A percentile compares a stretch with the other conserved stretches of the same genome.
Evolutionary conservation across 2,888 invertebrate species (phyloP).

Genomic region (Drosophila vallismaia): DNA sequence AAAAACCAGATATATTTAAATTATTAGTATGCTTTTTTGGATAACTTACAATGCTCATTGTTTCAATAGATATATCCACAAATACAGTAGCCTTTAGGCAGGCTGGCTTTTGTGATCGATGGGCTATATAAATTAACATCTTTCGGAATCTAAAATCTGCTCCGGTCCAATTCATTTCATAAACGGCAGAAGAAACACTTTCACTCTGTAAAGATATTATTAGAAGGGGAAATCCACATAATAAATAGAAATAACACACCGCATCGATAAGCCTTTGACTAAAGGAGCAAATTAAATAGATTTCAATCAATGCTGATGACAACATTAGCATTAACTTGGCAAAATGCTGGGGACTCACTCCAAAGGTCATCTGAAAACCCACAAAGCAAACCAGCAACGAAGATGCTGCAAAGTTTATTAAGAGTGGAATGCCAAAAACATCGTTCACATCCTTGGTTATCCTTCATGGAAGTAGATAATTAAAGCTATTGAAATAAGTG

Average conservation of each 20-base stretch:
- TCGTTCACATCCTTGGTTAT: conserved; percentile 70
- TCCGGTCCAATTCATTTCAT: conserved; percentile 63
- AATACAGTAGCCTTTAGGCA: conserved; percentile 67
- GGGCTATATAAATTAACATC: conserved; percentile 64
- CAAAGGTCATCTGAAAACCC: conserved; percentile 78
- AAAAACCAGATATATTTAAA: background rate
- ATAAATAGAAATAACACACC: conserved; percentile 48
- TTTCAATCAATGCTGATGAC: conserved; percentile 64
- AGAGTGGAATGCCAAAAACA: conserved; percentile 76
- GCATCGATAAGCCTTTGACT: conserved; percentile 70
- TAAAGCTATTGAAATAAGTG: background rate
- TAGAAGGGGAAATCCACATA: background rate
- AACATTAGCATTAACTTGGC: conserved; percentile 68
- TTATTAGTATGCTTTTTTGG: background rate
- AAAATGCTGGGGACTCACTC: conserved; percentile 43
- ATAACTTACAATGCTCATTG: conserved; percentile 67
- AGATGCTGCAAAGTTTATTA: conserved; percentile 77
- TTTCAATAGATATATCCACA: conserved; percentile 66
- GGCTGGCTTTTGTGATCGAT: conserved; percentile 65
- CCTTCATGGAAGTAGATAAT: conserved; percentile 20
- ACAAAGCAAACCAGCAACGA: conserved; percentile 80
- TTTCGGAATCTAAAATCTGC: conserved; percentile 62
- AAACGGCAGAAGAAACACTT: conserved; percentile 57
- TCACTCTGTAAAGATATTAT: conserved; percentile 52
- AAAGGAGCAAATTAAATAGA: conserved; percentile 76